Evolutionary conservation across 2,797 vertebrate genomes (phyloP).

Genomic region (Adrianichthys oophorus): DNA sequence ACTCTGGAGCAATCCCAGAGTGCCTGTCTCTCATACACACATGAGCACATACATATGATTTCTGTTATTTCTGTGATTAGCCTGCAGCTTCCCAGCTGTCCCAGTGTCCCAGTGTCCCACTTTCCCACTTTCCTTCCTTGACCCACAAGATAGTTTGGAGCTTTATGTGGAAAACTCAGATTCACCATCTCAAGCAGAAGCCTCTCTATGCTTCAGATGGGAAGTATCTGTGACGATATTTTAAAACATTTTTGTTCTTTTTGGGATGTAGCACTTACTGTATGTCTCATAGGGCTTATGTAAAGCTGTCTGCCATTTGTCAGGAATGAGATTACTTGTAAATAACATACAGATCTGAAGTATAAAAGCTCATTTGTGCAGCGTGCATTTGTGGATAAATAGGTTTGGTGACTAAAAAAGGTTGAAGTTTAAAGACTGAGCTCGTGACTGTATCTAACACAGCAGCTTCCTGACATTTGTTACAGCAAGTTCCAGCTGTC

Average conservation of each 20-base stretch:
- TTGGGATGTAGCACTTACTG: too few species aligned
- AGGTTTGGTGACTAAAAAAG: neutral
- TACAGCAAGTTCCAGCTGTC: neutral
- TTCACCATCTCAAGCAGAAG: slow-evolving; percentile 13
- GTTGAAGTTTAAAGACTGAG: too few species aligned
- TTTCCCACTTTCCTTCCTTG: slow-evolving; percentile 56
- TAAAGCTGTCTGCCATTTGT: too few species aligned
- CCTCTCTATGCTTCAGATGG: slow-evolving; percentile 1
- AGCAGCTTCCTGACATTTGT: too few species aligned
- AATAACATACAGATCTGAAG: slow-evolving; percentile 9
- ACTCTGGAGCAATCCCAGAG: slow-evolving; percentile 27
- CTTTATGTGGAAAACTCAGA: slow-evolving; percentile 18
- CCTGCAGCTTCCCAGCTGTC: slow-evolving; percentile 51
- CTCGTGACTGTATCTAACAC: neutral
- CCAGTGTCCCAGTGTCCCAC: slow-evolving; percentile 53
- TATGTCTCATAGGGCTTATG: too few species aligned
- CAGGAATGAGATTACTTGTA: too few species aligned
- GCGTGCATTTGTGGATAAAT: slow-evolving; percentile 17
- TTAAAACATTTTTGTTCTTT: slow-evolving; percentile 4
- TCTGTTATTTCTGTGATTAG: slow-evolving; percentile 32
- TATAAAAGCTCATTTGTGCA: slow-evolving; percentile 5
- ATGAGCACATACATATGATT: neutral
- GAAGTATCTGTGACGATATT: neutral
- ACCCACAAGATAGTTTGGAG: slow-evolving; percentile 39
- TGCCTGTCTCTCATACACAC: slow-evolving; percentile 54